phyloP scores from a whole-genome alignment of 2,797 vertebrate species.

The Harpagifer antarcticus region DNA sequence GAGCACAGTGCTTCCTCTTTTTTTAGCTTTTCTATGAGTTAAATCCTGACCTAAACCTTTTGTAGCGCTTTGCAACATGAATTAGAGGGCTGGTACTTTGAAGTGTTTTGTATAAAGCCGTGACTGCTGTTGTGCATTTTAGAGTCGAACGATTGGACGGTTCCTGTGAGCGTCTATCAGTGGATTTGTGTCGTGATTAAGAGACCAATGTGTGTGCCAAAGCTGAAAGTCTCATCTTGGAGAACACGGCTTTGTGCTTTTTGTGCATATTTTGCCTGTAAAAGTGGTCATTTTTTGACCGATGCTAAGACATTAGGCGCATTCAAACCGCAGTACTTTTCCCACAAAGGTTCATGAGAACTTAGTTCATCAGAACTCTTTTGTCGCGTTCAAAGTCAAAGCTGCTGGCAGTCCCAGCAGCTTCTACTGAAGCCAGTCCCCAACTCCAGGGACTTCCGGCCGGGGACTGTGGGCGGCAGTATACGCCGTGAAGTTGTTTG shows the following conservation, averaged over 20 bases:
- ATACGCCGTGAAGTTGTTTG: no score
- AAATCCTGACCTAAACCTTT: slow-evolving; percentile 16
- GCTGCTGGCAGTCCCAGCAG: no score
- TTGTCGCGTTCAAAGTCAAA: no score
- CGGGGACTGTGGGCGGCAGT: no score
- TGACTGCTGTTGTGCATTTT: slow-evolving; percentile 13
- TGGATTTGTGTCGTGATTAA: neutral
- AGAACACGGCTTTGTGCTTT: slow-evolving; percentile 1
- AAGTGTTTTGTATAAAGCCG: slow-evolving; percentile 19
- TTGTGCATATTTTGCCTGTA: neutral
- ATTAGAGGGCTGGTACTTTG: slow-evolving; percentile 20
- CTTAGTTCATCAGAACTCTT: no score
- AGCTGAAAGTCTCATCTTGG: neutral
- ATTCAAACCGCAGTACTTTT: no score
- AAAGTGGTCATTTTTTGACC: neutral
- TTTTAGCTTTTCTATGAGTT: slow-evolving; percentile 4
- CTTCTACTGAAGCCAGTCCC: no score
- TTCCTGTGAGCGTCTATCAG: slow-evolving; percentile 4
- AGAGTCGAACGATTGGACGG: slow-evolving; percentile 6
- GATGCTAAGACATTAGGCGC: neutral
- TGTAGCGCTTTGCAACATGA: slow-evolving; percentile 21
- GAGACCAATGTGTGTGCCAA: slow-evolving; percentile 21
- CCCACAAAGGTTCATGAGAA: no score
- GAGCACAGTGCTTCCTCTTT: slow-evolving; percentile 37
- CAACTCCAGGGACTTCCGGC: no score